Percentiles rank a stretch among this genome's conserved stretches.
Conservation (phyloP, 2,113 vertebrate genomes). For the Podocnemis expansa region DNA sequence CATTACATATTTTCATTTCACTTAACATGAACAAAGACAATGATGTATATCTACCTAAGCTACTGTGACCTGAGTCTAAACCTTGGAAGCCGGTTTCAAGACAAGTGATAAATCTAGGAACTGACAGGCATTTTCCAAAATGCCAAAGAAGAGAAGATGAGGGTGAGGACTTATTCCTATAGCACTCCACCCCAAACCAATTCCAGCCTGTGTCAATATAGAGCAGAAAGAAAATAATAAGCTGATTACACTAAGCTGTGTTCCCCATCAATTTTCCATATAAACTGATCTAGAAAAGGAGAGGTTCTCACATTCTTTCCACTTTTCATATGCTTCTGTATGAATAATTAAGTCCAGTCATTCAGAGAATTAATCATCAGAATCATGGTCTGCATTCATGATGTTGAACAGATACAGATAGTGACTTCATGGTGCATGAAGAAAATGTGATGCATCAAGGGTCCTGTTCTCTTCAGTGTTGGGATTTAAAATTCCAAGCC, state of each 20-base stretch:
- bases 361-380: background rate
- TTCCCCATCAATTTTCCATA: background rate
- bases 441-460: background rate
- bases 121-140: background rate
- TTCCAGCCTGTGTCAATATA: background rate
- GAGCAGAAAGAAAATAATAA: background rate
- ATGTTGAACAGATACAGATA: background rate
- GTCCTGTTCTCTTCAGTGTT: background rate
- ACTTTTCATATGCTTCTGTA: background rate
- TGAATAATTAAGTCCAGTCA: constrained; percentile 36
- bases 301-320: background rate
- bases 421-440: background rate
- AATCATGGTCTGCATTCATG: background rate
- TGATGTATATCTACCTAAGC: background rate
- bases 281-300: background rate
- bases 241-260: background rate
- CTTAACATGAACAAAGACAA: background rate
- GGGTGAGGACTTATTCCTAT: background rate
- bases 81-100: background rate
- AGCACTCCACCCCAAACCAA: background rate
- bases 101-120: background rate
- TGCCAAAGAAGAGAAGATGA: background rate
- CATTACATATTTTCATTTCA: background rate
- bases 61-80: background rate
- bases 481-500: constrained; percentile 25